Conservation (phyloP, 2,113 vertebrate genomes). For the Mandrillus leucophaeus region DNA sequence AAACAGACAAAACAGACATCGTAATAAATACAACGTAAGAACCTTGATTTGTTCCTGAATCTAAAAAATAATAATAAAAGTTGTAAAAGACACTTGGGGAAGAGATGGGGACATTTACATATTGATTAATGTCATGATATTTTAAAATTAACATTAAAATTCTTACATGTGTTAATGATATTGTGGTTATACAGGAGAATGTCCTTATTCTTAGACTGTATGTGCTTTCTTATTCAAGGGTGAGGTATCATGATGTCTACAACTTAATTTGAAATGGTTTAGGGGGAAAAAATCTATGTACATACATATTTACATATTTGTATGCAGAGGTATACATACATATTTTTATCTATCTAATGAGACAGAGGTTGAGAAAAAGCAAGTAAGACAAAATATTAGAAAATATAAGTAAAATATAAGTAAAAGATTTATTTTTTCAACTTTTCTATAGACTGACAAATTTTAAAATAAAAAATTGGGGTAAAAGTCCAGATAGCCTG, state of each 20-base stretch:
- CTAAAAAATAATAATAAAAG: neutral
- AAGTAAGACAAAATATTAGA: constrained; percentile 35
- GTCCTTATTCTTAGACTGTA: neutral
- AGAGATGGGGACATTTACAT: neutral
- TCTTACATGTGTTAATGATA: neutral
- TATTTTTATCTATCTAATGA: neutral
- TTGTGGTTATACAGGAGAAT: neutral
- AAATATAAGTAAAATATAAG: constrained; percentile 8
- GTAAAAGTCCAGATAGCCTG: neutral
- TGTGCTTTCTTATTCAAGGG: neutral
- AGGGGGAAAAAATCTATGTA: neutral
- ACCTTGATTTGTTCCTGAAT: neutral
- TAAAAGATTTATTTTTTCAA: constrained; percentile 6
- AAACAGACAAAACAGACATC: neutral
- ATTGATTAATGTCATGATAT: neutral
- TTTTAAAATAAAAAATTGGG: constrained; percentile 34
- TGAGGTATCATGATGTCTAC: neutral
- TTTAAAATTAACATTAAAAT: neutral
- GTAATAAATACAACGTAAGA: neutral
- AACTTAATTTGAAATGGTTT: neutral
- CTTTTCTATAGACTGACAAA: neutral
- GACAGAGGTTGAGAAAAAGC: neutral
- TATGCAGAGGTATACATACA: neutral
- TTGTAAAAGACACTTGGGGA: neutral
- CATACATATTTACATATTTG: neutral